Evolutionary conservation across 2,797 vertebrate genomes (phyloP), one percentile per base, ranked within the genome.

Genomic region (Crenichthys baileyi): DNA sequence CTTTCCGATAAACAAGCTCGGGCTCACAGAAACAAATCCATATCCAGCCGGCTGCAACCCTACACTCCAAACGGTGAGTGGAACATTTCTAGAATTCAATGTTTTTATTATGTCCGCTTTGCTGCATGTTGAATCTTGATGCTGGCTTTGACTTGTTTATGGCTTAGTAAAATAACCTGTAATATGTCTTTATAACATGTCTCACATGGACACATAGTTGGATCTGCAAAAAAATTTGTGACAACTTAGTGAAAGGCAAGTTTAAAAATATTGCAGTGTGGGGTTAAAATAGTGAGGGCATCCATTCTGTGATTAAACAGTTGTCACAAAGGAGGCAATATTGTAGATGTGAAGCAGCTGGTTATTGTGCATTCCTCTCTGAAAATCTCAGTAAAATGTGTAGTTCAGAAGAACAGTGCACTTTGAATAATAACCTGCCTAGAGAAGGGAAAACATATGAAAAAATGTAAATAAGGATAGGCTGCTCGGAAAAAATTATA

Each of bases 1-100:
- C 76, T 81, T 50, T 80, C 72, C 11, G 79, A 72, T 75, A 90
- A 79, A 0, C 84, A 82, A 76, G 5, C 82, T 2, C 61, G 67
- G 3, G 26, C 77, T 51, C 89, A 89, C 71, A 79, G 81, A 85
- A 90, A 91, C 16, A 92, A 82, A 72, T 80, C 36, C 70, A 87
- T 80, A 44, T 80, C 84, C 55, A 76, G 76, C 41, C 82, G 22
- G 5, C 88, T 83, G 76, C 79, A 89, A 0, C 90, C 83, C 8
- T 84, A 44, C 79, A 75, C 79, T 5, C 77, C 89, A 0, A 89
- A 92, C 24, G 93, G 95, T 96, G 84, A 95, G 94, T 90, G 5
- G 2, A 73, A 7, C 16, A 70, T 8, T 26, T 1, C 2, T n/a
- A 18, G 29, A 63, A 48, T 44, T 26, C 51, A 16, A 15, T 46